Evolutionary conservation across 2,888 invertebrate genomes (phyloP), one percentile per base, ranked within the genome.

Genomic region (Eumacrocentrus americanus): DNA sequence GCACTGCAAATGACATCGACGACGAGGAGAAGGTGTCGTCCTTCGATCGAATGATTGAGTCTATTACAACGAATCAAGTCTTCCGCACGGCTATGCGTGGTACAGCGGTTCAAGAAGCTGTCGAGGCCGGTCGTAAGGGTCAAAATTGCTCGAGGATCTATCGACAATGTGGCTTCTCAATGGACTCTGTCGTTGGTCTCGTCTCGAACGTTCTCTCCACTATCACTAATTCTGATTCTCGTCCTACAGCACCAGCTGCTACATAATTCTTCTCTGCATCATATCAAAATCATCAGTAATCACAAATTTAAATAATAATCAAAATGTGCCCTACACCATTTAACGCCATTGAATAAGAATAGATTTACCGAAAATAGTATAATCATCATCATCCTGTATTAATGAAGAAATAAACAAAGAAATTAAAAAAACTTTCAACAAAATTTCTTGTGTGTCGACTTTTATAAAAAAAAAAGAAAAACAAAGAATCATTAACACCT

Each of bases 91-190:
- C 76, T 12, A 75, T 87, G 38, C 81, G 82, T 53, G 85, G 84
- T 2, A 85, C 86, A 0, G 83, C 85, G 0, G 78, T 87, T 1
- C 81, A 83, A 50, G 81, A 82, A 42, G 86, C 87, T 5, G 76
- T 87, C 11, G 81, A 82, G 58, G 72, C 81, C 4, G 85, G 85
- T 0, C 77, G 81, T 34, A 69, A 68, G 7, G 81, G 76, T 2
- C 69, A 76, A 23, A 80, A 77, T 67, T 86, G 86, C 60, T 72
- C 74, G 0, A 69, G 78, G 22, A 73, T 74, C 14, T 86, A 83
- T 69, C 77, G 74, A 2, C 80, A 79, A 3, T 86, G 86, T 61
- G 82, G 81, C 20, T 79, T 80, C 46, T 81, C 81, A 18, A 69
- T 79, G 67, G 81, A 81, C 59, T 75, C 77, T 11, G 73, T 80